phyloP scores from a whole-genome alignment of 2,113 vertebrate genomes.

The Sturnus vulgaris region DNA sequence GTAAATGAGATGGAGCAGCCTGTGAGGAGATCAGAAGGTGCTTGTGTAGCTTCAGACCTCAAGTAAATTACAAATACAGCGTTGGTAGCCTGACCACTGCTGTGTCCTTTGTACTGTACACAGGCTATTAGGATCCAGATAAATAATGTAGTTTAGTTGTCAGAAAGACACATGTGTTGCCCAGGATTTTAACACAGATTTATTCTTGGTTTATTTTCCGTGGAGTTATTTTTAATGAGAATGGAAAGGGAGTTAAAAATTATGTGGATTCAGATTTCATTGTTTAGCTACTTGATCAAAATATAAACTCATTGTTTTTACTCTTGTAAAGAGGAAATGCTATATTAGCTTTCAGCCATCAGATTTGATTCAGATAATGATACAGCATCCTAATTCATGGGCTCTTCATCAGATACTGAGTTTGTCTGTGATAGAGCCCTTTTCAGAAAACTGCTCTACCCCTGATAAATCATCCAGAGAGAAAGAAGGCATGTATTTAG shows the following conservation, averaged over 20 bases:
- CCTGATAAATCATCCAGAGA: conserved; percentile 17
- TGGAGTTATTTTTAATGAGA: conserved; percentile 27
- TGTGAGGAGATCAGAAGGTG: not conserved
- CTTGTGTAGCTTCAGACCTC: not conserved
- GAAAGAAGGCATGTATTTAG: not conserved
- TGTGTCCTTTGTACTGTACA: not conserved
- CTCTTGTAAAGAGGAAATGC: not conserved
- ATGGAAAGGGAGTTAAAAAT: conserved; percentile 39
- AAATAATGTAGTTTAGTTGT: not conserved
- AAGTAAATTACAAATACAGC: not conserved
- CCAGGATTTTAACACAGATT: not conserved
- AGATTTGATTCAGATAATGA: conserved; percentile 39
- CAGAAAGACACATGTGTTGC: not conserved
- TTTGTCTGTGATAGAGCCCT: not conserved
- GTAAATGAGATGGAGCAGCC: not conserved
- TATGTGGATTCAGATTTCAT: conserved; percentile 29
- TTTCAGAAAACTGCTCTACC: not conserved
- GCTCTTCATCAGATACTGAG: not conserved
- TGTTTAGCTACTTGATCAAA: conserved; percentile 46
- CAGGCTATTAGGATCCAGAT: not conserved
- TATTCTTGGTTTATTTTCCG: conserved; percentile 8
- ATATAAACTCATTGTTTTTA: conserved; percentile 6
- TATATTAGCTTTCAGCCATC: conserved; percentile 18
- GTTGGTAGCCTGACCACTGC: not conserved
- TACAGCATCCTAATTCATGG: conserved; percentile 25